These are phyloP conservation scores for Lipotes vexillifer DNA, from an alignment of 2,113 vertebrate species.

Conservation along the genomic window DNA sequence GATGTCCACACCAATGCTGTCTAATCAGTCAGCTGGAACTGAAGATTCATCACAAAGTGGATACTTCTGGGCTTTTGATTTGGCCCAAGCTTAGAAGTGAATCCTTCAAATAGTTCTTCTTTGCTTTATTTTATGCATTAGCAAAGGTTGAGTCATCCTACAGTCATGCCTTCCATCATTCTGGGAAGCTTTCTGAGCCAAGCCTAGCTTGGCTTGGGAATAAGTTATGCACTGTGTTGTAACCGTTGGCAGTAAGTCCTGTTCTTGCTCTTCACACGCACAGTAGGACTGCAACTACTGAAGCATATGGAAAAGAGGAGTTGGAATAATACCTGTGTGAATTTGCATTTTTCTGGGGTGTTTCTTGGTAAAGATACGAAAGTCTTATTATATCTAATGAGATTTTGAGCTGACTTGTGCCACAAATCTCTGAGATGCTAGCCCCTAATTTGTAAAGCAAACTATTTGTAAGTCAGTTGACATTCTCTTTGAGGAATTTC, in stretches of 20 bases:
- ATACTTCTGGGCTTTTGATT: slow-evolving; percentile 52
- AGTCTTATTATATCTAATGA: slow-evolving; percentile 28
- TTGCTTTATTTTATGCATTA: slow-evolving; percentile 71
- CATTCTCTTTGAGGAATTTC: slow-evolving; percentile 75
- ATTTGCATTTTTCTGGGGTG: slow-evolving; percentile 44
- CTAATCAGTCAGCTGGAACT: slow-evolving; percentile 47
- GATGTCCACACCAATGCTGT: slow-evolving; percentile 15
- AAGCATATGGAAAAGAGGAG: not conserved
- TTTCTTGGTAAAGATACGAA: slow-evolving; percentile 38
- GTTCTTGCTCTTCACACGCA: not conserved
- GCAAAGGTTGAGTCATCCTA: slow-evolving; percentile 66
- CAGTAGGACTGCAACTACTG: slow-evolving; percentile 53
- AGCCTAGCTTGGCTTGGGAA: slow-evolving; percentile 58
- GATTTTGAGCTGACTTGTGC: slow-evolving; percentile 48
- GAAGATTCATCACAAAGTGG: slow-evolving; percentile 24
- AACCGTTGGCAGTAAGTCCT: slow-evolving; percentile 51
- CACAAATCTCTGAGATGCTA: slow-evolving; percentile 45
- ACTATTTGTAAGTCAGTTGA: slow-evolving; percentile 70
- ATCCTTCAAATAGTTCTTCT: slow-evolving; percentile 59
- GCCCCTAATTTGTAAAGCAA: slow-evolving; percentile 70
- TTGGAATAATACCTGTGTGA: not conserved
- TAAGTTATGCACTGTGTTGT: slow-evolving; percentile 65
- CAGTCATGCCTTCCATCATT: slow-evolving; percentile 73
- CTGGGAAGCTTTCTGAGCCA: slow-evolving; percentile 64
- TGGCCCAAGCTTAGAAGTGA: slow-evolving; percentile 35